Conservation (phyloP, 2,888 invertebrate genomes). For the Acholoe squamosa region DNA sequence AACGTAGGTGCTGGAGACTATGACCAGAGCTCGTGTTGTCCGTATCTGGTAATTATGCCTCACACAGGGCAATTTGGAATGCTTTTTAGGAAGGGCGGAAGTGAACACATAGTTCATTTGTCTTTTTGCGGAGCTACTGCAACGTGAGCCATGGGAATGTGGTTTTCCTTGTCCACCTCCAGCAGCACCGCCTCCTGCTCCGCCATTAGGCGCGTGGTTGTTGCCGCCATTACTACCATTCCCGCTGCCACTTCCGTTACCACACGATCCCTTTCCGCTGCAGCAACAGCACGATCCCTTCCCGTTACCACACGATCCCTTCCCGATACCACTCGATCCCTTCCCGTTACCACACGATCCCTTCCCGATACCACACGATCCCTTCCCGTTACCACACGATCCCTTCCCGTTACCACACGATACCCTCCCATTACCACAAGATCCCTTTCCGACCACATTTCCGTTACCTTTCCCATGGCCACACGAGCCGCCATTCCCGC, state of each 20-base stretch:
- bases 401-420: background rate
- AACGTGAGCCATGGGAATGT: conserved; percentile 3
- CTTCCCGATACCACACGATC: background rate
- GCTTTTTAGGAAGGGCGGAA: background rate
- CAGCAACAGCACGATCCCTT: background rate
- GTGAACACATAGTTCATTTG: background rate
- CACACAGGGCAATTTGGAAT: conserved; percentile 65
- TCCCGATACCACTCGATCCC: background rate
- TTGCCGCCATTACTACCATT: background rate
- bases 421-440: background rate
- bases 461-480: background rate
- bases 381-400: background rate
- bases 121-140: background rate
- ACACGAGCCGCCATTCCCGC: too few relatives aligned
- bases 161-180: background rate
- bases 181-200: background rate
- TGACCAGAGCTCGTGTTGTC: conserved; percentile 69
- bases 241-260: background rate
- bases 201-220: background rate
- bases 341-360: background rate
- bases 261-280: background rate
- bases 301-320: background rate
- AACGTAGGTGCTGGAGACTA: conserved; percentile 70
- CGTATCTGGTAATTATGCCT: conserved; percentile 70
- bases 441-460: background rate